These are phyloP conservation scores for Anguilla marmorata DNA, from an alignment of 2,797 vertebrate genomes.

Conservation along the genomic window DNA sequence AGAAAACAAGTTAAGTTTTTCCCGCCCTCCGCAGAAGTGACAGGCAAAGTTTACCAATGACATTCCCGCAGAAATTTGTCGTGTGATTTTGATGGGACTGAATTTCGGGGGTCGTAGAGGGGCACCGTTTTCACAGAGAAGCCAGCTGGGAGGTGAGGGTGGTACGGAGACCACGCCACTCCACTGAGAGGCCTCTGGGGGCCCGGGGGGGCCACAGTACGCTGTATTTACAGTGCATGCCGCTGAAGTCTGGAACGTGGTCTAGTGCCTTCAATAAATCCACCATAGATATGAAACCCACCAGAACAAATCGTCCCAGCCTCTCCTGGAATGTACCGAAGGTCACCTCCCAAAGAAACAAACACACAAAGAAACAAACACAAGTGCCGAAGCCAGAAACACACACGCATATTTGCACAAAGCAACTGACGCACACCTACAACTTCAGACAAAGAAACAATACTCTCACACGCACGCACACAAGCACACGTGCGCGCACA, in stretches of 20 bases:
- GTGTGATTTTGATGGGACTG: too few species aligned
- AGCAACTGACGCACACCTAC: too few species aligned
- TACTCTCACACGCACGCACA: too few species aligned
- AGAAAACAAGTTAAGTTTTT: too few species aligned
- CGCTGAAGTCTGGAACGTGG: not conserved
- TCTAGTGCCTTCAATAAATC: not conserved
- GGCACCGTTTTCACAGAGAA: not conserved
- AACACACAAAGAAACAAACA: not conserved
- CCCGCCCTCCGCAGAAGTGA: too few species aligned
- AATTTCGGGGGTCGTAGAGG: too few species aligned
- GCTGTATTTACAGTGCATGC: not conserved
- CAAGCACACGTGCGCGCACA: not conserved
- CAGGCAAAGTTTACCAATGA: too few species aligned
- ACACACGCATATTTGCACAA: not conserved
- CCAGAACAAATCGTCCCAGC: not conserved
- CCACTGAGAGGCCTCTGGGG: too few species aligned
- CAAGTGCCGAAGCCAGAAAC: not conserved
- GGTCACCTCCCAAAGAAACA: not conserved
- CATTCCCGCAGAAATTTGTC: too few species aligned
- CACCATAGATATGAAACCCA: not conserved
- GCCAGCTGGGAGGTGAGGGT: too few species aligned
- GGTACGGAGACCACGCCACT: not conserved
- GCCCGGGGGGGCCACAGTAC: not conserved
- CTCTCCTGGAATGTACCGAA: not conserved
- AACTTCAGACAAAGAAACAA: not conserved